Conservation (phyloP, 2,797 vertebrate species). For the Capromys pilorides region DNA sequence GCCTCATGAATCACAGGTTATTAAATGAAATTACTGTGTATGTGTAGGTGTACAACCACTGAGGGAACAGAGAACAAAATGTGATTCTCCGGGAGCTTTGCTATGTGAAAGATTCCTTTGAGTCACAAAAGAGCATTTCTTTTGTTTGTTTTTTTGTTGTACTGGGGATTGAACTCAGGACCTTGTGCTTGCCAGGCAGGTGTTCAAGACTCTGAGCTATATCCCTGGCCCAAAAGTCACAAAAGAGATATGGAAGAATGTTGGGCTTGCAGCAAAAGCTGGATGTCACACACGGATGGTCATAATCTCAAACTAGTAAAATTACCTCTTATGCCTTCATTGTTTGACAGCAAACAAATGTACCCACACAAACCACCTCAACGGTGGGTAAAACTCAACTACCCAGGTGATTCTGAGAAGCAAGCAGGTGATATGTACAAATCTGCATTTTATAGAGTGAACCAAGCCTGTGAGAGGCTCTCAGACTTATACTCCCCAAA, state of each 20-base stretch:
- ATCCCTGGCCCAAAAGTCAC: no score
- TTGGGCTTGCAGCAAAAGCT: not conserved
- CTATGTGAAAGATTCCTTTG: slow-evolving; percentile 27
- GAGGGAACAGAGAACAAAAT: not conserved
- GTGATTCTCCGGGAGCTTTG: not conserved
- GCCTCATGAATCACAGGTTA: slow-evolving; percentile 39
- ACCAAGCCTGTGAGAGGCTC: not conserved
- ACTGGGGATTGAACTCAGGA: no score
- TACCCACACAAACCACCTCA: not conserved
- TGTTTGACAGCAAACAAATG: not conserved
- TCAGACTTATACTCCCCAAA: not conserved
- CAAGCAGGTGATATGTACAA: not conserved
- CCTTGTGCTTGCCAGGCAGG: no score
- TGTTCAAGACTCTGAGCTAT: no score
- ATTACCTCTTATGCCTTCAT: not conserved
- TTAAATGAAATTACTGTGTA: slow-evolving; percentile 62
- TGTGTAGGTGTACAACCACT: slow-evolving; percentile 21
- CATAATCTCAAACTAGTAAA: not conserved
- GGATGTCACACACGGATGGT: accelerated
- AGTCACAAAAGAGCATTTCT: slow-evolving; percentile 34
- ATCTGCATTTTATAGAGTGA: slow-evolving; percentile 17
- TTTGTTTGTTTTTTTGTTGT: no score
- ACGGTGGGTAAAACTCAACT: not conserved
- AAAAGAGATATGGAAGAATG: slow-evolving; percentile 20
- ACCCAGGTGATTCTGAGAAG: not conserved